phyloP scores from a whole-genome alignment of 2,113 vertebrate species.

The Rhynchomys soricoides region DNA sequence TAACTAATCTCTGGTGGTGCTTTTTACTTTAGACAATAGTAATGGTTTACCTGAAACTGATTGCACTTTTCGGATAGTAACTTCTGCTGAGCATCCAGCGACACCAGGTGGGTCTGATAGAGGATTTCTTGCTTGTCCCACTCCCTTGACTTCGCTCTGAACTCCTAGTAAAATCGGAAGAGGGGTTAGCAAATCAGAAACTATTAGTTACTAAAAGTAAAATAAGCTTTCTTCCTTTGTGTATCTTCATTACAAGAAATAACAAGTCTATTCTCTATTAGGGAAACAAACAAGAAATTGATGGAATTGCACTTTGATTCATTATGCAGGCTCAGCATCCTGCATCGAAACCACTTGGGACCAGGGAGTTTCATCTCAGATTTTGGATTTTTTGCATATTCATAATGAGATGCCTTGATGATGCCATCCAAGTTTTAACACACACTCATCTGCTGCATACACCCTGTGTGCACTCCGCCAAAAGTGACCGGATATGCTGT shows the following conservation, averaged over 20 bases:
- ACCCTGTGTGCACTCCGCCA: neutral
- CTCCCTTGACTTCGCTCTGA: constrained; percentile 84
- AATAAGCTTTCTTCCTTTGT: constrained; percentile 1
- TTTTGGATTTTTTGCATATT: neutral
- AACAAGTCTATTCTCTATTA: neutral
- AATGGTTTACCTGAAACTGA: constrained; percentile 86
- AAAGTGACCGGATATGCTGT: neutral
- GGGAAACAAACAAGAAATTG: neutral
- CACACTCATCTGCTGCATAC: neutral
- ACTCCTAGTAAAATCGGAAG: constrained; percentile 81
- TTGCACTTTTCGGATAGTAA: constrained; percentile 81
- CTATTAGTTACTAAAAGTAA: constrained; percentile 27
- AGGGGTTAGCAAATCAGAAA: constrained; percentile 49
- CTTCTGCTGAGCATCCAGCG: constrained; percentile 83
- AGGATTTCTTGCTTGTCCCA: constrained; percentile 84
- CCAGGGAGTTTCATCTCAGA: neutral
- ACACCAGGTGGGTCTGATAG: constrained; percentile 82
- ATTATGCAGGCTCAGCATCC: neutral
- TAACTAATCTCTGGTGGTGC: constrained; percentile 31
- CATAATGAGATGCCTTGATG: neutral
- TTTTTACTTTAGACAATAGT: constrained; percentile 53
- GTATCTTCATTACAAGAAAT: constrained; percentile 17
- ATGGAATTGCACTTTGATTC: neutral
- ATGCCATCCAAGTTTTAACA: neutral
- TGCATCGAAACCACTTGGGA: neutral